phyloP scores from a whole-genome alignment of 1,140 invertebrate species.

The Tetramorium parvispinum region DNA sequence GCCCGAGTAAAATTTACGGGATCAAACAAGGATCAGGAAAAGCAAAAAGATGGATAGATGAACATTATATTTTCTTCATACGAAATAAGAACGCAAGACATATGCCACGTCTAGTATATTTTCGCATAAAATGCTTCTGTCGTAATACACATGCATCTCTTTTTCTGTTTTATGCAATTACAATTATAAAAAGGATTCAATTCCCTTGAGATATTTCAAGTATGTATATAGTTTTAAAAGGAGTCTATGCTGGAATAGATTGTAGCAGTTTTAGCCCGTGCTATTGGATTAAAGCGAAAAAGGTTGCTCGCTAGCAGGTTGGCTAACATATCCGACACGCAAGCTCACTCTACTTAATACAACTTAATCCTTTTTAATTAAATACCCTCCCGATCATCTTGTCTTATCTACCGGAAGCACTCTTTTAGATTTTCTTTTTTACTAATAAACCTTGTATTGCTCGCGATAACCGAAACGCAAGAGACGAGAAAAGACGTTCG shows the following conservation, averaged over 20 bases:
- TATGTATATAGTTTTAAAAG: constrained; percentile 4
- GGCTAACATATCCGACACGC: constrained; percentile 23
- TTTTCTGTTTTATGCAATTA: neutral
- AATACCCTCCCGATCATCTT: constrained; percentile 75
- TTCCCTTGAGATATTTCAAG: neutral
- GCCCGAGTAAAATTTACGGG: neutral
- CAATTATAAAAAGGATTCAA: neutral
- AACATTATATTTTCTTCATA: neutral
- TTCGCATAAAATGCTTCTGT: neutral
- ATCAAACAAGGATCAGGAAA: neutral
- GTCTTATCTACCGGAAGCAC: neutral
- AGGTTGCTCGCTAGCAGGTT: constrained; percentile 21
- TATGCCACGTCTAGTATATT: neutral
- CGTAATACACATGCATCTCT: neutral
- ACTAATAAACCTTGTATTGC: neutral
- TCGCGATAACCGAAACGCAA: neutral
- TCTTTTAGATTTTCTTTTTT: neutral
- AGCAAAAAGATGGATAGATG: neutral
- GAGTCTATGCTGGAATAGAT: constrained; percentile 16
- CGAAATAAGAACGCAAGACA: neutral
- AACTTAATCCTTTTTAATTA: constrained; percentile 83
- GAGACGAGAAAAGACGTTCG: neutral
- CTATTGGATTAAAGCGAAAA: constrained; percentile 60
- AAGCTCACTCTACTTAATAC: constrained; percentile 77
- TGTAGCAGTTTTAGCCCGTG: constrained; percentile 76